Conservation (phyloP, 92 coral and sea anemone genomes). For the Zoanthus solanderi region DNA sequence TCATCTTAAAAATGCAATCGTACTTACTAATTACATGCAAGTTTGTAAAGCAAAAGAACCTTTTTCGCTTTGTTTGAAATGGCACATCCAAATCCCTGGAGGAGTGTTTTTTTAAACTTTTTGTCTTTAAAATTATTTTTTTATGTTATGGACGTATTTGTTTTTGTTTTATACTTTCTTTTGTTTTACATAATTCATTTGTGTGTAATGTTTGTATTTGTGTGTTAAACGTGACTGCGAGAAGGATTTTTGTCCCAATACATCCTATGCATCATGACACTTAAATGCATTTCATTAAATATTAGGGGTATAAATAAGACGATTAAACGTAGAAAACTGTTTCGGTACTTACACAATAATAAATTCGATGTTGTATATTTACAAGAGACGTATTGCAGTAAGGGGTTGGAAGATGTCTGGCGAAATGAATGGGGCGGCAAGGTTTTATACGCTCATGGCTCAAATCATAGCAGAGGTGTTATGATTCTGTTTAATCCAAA, state of each 20-base stretch:
- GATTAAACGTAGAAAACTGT: constrained; percentile 16
- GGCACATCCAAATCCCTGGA: not conserved
- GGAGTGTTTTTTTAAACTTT: not conserved
- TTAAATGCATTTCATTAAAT: constrained; percentile 12
- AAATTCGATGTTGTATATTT: not conserved
- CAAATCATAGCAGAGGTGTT: constrained; percentile 18
- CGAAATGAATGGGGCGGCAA: constrained; percentile 18
- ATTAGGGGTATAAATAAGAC: constrained; percentile 1
- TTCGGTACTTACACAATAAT: not conserved
- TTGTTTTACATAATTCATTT: not conserved
- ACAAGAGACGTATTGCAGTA: constrained; percentile 10
- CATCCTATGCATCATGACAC: not conserved
- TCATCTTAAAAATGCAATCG: not conserved
- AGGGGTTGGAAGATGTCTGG: not conserved
- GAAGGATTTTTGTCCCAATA: constrained; percentile 3
- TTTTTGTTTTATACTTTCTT: not conserved
- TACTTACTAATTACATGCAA: not conserved
- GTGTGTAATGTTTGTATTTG: constrained; percentile 1
- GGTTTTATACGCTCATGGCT: not conserved
- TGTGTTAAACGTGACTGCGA: constrained; percentile 1
- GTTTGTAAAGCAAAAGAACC: constrained; percentile 3
- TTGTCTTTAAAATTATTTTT: not conserved
- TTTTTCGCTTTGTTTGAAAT: not conserved
- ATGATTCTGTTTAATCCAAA: constrained; percentile 20
- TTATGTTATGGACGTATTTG: not conserved